Conservation (phyloP, 2,888 invertebrate genomes). For the Xestia c-nigrum region DNA sequence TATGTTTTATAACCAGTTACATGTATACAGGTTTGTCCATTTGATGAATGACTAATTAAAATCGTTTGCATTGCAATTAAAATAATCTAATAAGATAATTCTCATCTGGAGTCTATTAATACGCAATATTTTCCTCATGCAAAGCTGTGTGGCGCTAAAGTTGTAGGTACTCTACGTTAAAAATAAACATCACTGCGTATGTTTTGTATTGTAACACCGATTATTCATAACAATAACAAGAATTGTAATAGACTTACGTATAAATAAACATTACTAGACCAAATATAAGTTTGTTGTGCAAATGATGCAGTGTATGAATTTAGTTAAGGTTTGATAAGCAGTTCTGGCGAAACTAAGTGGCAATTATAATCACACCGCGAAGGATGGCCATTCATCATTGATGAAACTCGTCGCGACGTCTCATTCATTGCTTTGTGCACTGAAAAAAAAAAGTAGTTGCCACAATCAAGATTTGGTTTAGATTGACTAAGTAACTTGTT, state of each 20-base stretch:
- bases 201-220: slow-evolving; percentile 32
- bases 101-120: slow-evolving; percentile 33
- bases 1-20: slow-evolving; percentile 24
- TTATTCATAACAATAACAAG: slow-evolving; percentile 60
- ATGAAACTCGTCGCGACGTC: slow-evolving; percentile 84
- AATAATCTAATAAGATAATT: slow-evolving; percentile 45
- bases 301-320: slow-evolving; percentile 16
- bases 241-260: slow-evolving; percentile 42
- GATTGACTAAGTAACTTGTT: too few relatives aligned
- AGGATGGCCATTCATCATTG: slow-evolving; percentile 80
- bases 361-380: slow-evolving; percentile 62
- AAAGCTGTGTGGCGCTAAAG: slow-evolving; percentile 36
- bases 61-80: slow-evolving; percentile 40
- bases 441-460: too few relatives aligned
- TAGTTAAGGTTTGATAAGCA: slow-evolving; percentile 28
- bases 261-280: slow-evolving; percentile 42
- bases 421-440: slow-evolving; percentile 77
- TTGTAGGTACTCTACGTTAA: slow-evolving; percentile 25
- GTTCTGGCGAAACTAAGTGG: slow-evolving; percentile 44
- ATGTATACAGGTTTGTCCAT: slow-evolving; percentile 31
- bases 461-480: too few relatives aligned
- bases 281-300: slow-evolving; percentile 15
- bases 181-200: slow-evolving; percentile 38
- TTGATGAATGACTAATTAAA: slow-evolving; percentile 45
- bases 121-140: slow-evolving; percentile 33